Evolutionary conservation across 2,113 vertebrate species (phyloP), one percentile per base, ranked within the genome.

Genomic region (pig (Sus scrofa)): DNA sequence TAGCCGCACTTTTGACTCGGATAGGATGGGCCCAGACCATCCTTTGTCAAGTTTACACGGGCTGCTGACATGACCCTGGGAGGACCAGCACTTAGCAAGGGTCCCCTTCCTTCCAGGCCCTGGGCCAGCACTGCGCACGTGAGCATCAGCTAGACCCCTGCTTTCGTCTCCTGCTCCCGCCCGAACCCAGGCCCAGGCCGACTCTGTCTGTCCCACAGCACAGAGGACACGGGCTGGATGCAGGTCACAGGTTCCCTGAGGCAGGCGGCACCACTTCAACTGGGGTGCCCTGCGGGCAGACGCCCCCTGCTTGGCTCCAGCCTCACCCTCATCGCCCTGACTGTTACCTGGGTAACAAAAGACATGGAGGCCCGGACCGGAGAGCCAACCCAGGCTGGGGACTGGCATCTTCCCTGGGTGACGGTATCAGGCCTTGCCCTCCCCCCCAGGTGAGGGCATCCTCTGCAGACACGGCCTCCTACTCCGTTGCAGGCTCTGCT

Each of bases 341-440:
- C 18, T n/a, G 0, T 56, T 32, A 32, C 74, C 4, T 2, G 13
- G 70, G 14, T 4, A 32, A 37, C 0, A 7, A 37, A 32, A 14
- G 56, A 70, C 78, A 14, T 12, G 56, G 54, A 50, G 19, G 62
- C 1, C 0, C 56, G 5, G 56, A 52, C 32, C 12, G 24, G 13
- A 32, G 56, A 24, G 67, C 4, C 0, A 0, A n/a, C 30, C 30
- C 20, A 30, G 67, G 11, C 56, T 19, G 37, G 34, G 89, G 54
- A 62, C 9, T 37, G 3, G 18, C 15, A 16, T 26, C 89, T 52
- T 44, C 34, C 65, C 56, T 1, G 2, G 15, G 4, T 13, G 4
- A 13, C 7, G 1, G 37, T 32, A 1, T 37, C 56, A 15, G 50
- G 11, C 24, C 0, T 14, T 2, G 32, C 37, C 50, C 6, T 22